These are phyloP conservation scores for Neomonachus schauinslandi DNA, from an alignment of 2,113 vertebrate species.

Conservation along the genomic window DNA sequence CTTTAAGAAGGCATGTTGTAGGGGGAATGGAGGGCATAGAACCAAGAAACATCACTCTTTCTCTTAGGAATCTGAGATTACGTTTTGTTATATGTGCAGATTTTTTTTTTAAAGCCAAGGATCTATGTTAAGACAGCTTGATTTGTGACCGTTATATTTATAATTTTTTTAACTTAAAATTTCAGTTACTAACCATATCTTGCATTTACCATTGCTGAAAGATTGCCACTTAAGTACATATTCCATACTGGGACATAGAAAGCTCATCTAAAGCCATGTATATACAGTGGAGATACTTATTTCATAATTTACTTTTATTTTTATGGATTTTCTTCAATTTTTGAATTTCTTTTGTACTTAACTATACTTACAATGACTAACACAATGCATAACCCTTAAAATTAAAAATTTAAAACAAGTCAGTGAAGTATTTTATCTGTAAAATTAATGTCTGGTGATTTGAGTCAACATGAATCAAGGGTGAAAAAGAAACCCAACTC, in stretches of 20 bases:
- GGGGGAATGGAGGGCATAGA: background rate
- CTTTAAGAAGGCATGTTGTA: background rate
- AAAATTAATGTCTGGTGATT: background rate
- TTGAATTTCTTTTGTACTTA: background rate
- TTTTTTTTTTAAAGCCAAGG: background rate
- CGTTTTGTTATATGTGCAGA: background rate
- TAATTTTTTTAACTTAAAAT: background rate
- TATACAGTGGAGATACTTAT: background rate
- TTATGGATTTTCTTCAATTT: background rate
- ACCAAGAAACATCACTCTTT: background rate
- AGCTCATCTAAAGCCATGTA: background rate
- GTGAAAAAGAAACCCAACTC: background rate
- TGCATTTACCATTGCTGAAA: background rate
- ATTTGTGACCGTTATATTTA: background rate
- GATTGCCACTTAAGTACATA: no score
- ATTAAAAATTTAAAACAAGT: background rate
- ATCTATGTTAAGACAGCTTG: background rate
- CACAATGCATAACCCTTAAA: background rate
- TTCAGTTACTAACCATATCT: background rate
- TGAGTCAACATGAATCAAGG: background rate
- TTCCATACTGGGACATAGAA: background rate
- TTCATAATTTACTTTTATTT: background rate
- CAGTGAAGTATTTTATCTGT: background rate
- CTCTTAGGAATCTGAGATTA: background rate
- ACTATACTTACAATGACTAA: background rate